A percentile compares a stretch with the other conserved stretches of the same genome.
phyloP scores from a whole-genome alignment of 2,113 vertebrate species.

The Sorex fumeus region DNA sequence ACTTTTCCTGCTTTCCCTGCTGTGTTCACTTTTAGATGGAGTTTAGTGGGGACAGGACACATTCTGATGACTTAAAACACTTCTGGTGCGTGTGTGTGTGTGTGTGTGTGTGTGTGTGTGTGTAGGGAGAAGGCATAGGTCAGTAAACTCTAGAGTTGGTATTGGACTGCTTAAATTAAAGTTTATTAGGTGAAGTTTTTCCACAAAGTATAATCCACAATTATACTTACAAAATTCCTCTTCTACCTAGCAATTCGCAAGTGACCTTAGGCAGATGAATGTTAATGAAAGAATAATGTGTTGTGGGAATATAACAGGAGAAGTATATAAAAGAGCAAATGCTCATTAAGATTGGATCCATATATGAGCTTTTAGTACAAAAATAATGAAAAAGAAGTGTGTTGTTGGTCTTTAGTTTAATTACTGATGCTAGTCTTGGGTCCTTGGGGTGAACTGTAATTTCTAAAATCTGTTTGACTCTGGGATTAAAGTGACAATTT shows the following conservation, averaged over 20 bases:
- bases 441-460: not conserved
- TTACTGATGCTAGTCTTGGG: constrained; percentile 50
- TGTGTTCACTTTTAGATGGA: constrained; percentile 4
- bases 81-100: not conserved
- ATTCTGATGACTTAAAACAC: not conserved
- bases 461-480: constrained; percentile 54
- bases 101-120: not conserved
- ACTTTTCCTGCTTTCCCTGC: not conserved
- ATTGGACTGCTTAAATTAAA: constrained; percentile 37
- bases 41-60: not conserved
- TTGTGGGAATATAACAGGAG: constrained; percentile 50
- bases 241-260: constrained; percentile 67
- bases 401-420: constrained; percentile 48
- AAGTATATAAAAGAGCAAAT: constrained; percentile 67
- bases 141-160: not conserved
- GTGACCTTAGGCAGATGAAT: constrained; percentile 53
- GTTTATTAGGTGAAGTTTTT: constrained; percentile 72
- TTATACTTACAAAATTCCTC: constrained; percentile 45
- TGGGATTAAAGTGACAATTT: constrained; percentile 27
- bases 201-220: not conserved
- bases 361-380: constrained; percentile 65
- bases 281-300: constrained; percentile 66
- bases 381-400: constrained; percentile 64
- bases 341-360: constrained; percentile 37
- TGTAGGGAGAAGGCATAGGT: not conserved